Evolutionary conservation across 1,140 invertebrate species (phyloP), one percentile per base, ranked within the genome.

Genomic region (Schlechtendalia chinensis): DNA sequence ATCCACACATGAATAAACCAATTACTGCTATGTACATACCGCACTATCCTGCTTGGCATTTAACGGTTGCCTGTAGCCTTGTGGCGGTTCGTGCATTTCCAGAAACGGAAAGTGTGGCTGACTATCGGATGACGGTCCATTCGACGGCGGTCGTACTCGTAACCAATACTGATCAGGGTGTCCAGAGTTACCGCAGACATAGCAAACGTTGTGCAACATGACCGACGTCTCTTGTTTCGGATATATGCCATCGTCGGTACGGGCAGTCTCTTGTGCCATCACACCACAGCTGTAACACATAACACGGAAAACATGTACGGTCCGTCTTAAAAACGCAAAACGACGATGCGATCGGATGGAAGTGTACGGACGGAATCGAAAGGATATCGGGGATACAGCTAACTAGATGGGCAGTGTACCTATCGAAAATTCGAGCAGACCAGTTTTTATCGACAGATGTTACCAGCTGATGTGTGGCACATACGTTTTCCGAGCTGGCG

Each of bases 21-120:
- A 32, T 29, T 8, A 2, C 47, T 24, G 16, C 5, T 24, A 50
- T 53, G 39, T 58, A 80, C 75, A 47, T 80, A 82, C 82, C 54
- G 82, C 82, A 50, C 83, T 83, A 82, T 85, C 29, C 88, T 88
- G 8, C 17, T 65, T 65, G 54, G 75, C 27, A 24, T 79, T 47
- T 11, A 79, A 61, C 82, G 83, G 19, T 86, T 85, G 85, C 61
- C 86, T 87, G 84, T 91, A 91, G 2, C 93, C 93, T 59, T 88
- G 87, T 0, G 95, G 94, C 47, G 93, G 90, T 81, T 94, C 91
- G 84, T 97, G 95, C 8, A 91, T 91, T 82, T 94, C 93, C 82
- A 97, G 87, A 87, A 98, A 97, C 27, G 95, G 94, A 87, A 96
- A 97, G 86, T 94, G 94, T 4, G 94, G 91, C 0, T 45, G 39